Base-by-base conservation (phyloP, 2,113 vertebrate genomes). In the Ondatra zibethicus region DNA sequence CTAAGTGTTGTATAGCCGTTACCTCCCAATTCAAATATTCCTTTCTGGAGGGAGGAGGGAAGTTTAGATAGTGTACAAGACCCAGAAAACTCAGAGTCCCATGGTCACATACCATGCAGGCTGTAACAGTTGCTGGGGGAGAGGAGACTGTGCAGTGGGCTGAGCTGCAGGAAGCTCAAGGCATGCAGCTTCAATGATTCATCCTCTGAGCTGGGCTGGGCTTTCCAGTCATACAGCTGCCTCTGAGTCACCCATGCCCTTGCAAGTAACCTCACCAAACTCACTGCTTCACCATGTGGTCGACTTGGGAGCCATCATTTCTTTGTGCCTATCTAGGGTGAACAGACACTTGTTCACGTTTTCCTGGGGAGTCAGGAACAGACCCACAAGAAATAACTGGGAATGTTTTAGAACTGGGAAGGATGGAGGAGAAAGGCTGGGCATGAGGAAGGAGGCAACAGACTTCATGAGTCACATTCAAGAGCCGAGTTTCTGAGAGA, bases 341-440 rank as follows among this genome's bases (percentile, higher is more conserved):
- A 72, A 55, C 36, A 55, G 86, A 5, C 27, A 42, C 55, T 87
- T 68, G 17, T 42, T 70, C 19, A 52, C 4, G 5, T 52, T 23
- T 55, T 36, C 33, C 23, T 58, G 58, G 19, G 58, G 58, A 58
- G 58, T 58, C 68, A 88, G 86, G 47, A 73, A 73, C 55, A 39
- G 47, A 14, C 68, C 55, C 36, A 27, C 7, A 7, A 80, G 63
- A 84, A 78, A 47, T 84, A 75, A 76, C 7, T 72, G 31, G 23
- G 78, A 70, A 80, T 42, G n/a, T 70, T 89, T 82, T 58, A 93
- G 81, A 96, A 84, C 42, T n/a, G 65, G 78, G 73, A n/a, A 31
- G 42, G 52, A 42, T 31, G 25, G 39, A 81, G 12, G 73, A 73
- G 8, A 65, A 93, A 96, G 77, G 8, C 63, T 33, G 42, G 58